Evolutionary conservation across 2,797 vertebrate genomes (phyloP), one percentile per base, ranked within the genome.

Genomic region (Oreortyx pictus): DNA sequence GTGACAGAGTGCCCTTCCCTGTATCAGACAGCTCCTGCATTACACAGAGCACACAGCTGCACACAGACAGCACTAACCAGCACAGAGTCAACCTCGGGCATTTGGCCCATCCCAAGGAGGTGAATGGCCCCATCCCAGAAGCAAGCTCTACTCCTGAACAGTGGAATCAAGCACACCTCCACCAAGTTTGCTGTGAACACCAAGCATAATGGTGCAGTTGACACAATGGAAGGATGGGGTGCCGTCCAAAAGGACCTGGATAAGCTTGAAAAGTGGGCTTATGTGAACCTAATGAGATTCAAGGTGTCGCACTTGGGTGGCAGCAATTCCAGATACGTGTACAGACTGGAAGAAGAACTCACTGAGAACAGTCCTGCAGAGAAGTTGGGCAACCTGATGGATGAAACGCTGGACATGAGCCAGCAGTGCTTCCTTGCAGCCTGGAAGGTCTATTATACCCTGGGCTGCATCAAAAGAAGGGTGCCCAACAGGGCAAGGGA

Each of bases 71-170:
- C 31, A 41, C 23, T 9, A 7, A 37, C 10, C 7, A 52, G 22
- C 7, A 3, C 50, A 19, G 18, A 66, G 20, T 7, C 29, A 74
- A 78, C 15, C 11, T 49, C 24, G 14, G 27, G 9, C 2, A 5
- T 14, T 12, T 52, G 11, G 11, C n/a, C 9, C 16, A n/a, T 19
- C 44, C 46, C 27, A 22, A 92, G 94, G 87, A 94, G 81, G 80
- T 50, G 65, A n/a, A 31, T 74, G 65, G 24, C 73, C 67, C 76
- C 29, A 66, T 41, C 91, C 83, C 37, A 88, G 92, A 85, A 87
- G 29, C 25, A 50, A 80, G 41, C 20, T n/a, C 44, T 25, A 27
- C 23, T 35, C 41, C 2, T 11, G 9, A 18, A 54, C 19, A 11
- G 52, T 54, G 52, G 29, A 11, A 54, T 54, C 29, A 31, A 54